Evolutionary conservation across 2,888 invertebrate genomes (phyloP).

Genomic region (Sinelater perroti): DNA sequence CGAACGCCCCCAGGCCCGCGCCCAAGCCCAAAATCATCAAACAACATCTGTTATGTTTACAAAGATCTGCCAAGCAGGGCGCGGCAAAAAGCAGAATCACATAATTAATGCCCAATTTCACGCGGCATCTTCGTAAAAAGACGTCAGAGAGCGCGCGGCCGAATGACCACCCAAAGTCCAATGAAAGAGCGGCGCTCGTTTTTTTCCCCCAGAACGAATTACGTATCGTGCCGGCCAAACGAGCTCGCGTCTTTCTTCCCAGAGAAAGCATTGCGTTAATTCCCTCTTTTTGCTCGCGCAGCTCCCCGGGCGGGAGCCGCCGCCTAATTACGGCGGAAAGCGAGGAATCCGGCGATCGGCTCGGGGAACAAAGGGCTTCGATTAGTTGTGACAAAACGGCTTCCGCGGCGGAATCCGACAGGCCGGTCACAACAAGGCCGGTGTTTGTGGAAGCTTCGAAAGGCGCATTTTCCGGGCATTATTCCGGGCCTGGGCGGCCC

Average conservation of each 20-base stretch:
- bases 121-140: slow-evolving; percentile 48
- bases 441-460: slow-evolving; percentile 29
- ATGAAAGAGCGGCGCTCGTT: slow-evolving; percentile 38
- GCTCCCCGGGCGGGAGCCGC: no score
- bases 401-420: slow-evolving; percentile 24
- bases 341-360: no score
- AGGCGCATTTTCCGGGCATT: slow-evolving; percentile 33
- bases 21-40: slow-evolving; percentile 35
- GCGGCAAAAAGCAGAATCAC: slow-evolving; percentile 39
- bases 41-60: slow-evolving; percentile 38
- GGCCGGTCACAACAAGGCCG: slow-evolving; percentile 33
- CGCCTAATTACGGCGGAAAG: no score
- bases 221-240: slow-evolving; percentile 37
- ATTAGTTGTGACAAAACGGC: not conserved
- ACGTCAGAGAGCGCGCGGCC: slow-evolving; percentile 35
- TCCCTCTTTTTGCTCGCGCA: not conserved
- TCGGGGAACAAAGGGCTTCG: no score
- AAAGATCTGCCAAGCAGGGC: slow-evolving; percentile 30
- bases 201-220: slow-evolving; percentile 43
- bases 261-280: not conserved
- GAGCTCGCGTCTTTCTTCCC: slow-evolving; percentile 10
- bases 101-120: slow-evolving; percentile 49
- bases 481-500: slow-evolving; percentile 14
- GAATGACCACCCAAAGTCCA: slow-evolving; percentile 47
- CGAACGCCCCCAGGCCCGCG: slow-evolving; percentile 10